A percentile compares a stretch with the other conserved stretches of the same genome.
Conservation (phyloP, 2,888 invertebrate genomes). For the Athalia circularis region DNA sequence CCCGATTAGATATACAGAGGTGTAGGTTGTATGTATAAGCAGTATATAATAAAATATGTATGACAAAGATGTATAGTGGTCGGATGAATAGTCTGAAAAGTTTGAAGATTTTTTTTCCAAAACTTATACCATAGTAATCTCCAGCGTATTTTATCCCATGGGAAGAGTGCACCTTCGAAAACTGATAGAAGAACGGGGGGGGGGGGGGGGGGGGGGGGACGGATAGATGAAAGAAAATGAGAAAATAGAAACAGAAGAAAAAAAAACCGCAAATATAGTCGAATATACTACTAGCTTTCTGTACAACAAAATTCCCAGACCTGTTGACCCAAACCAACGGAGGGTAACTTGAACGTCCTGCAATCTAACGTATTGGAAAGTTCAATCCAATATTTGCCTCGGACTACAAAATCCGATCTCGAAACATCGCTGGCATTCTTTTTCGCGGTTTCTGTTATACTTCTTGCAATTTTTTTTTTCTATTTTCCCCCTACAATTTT, state of each 20-base stretch:
- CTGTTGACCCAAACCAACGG: slow-evolving; percentile 35
- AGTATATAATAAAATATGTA: neutral
- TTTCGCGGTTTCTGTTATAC: neutral
- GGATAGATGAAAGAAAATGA: no score
- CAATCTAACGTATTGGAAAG: slow-evolving; percentile 43
- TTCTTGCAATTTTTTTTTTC: neutral
- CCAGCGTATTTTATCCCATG: no score
- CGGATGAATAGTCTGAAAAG: no score
- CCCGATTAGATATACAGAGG: slow-evolving; percentile 19
- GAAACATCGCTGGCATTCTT: slow-evolving; percentile 21
- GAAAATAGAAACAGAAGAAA: slow-evolving; percentile 11
- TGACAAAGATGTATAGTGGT: no score
- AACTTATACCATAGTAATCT: neutral
- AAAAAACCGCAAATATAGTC: neutral
- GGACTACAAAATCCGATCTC: slow-evolving; percentile 33
- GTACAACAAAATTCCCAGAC: slow-evolving; percentile 1
- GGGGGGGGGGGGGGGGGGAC: no score
- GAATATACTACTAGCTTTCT: neutral
- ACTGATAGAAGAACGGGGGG: no score
- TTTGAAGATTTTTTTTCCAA: no score
- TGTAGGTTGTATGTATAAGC: neutral
- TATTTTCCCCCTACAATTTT: neutral
- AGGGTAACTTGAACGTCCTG: slow-evolving; percentile 31
- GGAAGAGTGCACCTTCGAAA: no score
- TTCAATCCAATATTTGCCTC: slow-evolving; percentile 43